A percentile compares a stretch with the other conserved stretches of the same genome.
Conservation (phyloP, 1,140 invertebrate species). For the Scaptomyza hsui region DNA sequence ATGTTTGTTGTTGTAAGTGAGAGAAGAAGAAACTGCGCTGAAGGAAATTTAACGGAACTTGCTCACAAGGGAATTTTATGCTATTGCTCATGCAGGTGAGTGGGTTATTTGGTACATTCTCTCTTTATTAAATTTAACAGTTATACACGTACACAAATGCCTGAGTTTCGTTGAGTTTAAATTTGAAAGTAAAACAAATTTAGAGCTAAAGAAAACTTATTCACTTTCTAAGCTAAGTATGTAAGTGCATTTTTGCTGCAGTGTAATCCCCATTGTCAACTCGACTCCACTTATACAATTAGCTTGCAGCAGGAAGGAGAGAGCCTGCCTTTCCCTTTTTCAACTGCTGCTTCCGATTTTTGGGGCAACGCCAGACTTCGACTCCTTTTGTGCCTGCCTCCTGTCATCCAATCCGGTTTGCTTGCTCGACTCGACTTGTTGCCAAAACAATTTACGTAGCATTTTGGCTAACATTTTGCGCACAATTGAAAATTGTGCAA, state of each 20-base stretch:
- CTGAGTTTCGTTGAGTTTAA: no score
- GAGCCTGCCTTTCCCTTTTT: not conserved
- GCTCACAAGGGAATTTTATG: no score
- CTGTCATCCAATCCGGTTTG: constrained; percentile 36
- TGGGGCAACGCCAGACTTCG: not conserved
- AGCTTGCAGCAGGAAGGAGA: constrained; percentile 2
- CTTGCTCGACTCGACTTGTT: constrained; percentile 58
- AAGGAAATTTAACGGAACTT: no score
- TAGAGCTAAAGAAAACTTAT: no score
- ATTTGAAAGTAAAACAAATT: no score
- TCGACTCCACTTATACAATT: constrained; percentile 18
- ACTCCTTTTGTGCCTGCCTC: not conserved
- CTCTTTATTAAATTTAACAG: no score
- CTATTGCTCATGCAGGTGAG: no score
- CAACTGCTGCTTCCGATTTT: constrained; percentile 19
- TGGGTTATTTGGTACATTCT: no score
- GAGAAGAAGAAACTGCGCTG: no score
- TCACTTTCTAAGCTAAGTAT: not conserved
- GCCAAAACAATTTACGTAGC: constrained; percentile 73
- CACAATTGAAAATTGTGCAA: constrained; percentile 75
- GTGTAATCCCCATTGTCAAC: constrained; percentile 7
- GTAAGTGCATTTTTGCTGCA: not conserved
- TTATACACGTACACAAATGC: no score
- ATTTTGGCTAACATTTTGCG: constrained; percentile 65
- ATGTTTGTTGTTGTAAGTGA: no score